Base-by-base conservation (phyloP, 2,888 invertebrate species). In the Noctua fimbriata region DNA sequence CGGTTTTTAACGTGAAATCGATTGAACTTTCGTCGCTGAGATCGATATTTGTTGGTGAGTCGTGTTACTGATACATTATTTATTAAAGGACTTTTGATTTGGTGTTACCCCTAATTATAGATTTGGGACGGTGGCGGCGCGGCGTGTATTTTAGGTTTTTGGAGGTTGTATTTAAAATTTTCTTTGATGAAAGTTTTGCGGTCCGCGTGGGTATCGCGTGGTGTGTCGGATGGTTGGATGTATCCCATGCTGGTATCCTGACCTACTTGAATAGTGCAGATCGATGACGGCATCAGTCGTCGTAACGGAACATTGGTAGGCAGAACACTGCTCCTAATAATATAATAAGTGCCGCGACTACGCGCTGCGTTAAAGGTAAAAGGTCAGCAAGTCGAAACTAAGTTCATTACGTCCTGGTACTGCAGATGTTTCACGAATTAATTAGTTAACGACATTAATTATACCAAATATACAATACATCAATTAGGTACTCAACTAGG, bases 31-130 rank as follows among this genome's bases (percentile, higher is more conserved):
- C 78, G 70, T 83, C 89, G 90, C 88, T 88, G 91, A 91, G 92
- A 94, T 94, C 94, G 93, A 95, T 94, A 94, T 92, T 91, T 91
- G 90, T 91, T 91, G 94, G 94, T 94, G 88, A 94, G 93, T 93
- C 78, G 88, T 90, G 87, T 91, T 91, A 89, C 89, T 92, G 88
- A 90, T 93, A 91, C 81, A 93, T 94, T 92, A 94, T 94, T 94
- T 92, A 94, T 92, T 89, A 91, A 84, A 86, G 88, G 90, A 92
- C 76, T 87, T 87, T 76, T 77, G 80, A 92, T 94, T 93, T 92
- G 89, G 90, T 91, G 88, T 87, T 79, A 79, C 83, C 79, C 79
- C 88, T 92, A 90, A 91, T 91, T 91, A 92, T 92, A 92, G 90
- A 92, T 90, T 90, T 89, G 80, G 87, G 88, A 83, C 86, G 36